Base-by-base conservation (phyloP, 2,797 vertebrate species). In the Hoplostethus mediterraneus region DNA sequence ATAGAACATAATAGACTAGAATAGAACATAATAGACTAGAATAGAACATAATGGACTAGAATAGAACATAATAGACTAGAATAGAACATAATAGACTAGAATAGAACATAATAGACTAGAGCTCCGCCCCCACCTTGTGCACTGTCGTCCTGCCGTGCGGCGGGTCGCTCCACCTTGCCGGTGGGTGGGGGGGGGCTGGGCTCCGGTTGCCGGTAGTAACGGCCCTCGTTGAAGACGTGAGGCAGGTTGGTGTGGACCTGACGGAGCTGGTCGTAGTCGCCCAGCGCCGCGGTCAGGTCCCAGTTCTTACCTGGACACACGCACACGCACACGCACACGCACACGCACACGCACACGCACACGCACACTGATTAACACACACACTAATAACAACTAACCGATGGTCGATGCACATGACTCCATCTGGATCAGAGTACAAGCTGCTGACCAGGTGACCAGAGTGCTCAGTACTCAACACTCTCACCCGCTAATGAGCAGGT, bases 191-290 rank as follows among this genome's bases (percentile, higher is more conserved):
- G 87, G 33, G 90, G 87, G 75, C 94, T 90, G 52, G 63, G 77
- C 74, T 96, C 95, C 0, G 90, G 90, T 77, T 90, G 94, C 84
- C 92, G 95, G 88, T 82, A 91, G 66, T 92, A 91, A 60, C 93
- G 93, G 71, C 96, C 96, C 91, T 97, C 96, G 0, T 96, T 96
- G 93, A 96, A 96, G 70, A 94, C 96, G 60, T 92, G 95, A 0
- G 96, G 96, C 86, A 97, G 90, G 89, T 95, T 96, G 89, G 94
- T 96, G 83, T 95, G 95, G 63, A 96, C 96, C 87, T 97, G 96
- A 63, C 96, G 91, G 60, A 97, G 96, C 85, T 97, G 95, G 83
- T 97, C 96, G 86, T 95, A 97, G 87, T 97, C 96, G n/a, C 89
- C 96, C 64, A 97, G 84, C 17, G 96, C 96, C 2, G 96, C 96